Base-by-base conservation (phyloP, 2,113 vertebrate species). In the Trichomycterus rosablanca region DNA sequence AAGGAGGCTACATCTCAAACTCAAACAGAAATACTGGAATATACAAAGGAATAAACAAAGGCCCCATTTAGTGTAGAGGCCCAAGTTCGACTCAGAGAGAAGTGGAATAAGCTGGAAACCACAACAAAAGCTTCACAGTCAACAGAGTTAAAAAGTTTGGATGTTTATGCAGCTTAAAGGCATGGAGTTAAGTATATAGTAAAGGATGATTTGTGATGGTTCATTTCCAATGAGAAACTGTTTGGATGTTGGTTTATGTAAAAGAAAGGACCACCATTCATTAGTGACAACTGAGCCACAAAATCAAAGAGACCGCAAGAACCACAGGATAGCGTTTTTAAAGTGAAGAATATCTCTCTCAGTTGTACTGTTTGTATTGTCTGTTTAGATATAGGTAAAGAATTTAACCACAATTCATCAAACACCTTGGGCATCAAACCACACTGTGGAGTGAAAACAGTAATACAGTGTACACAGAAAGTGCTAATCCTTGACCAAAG, bases 161-260 rank as follows among this genome's bases (percentile, higher is more conserved):
- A 59, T 81, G 73, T 81, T 81, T 81, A 82, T 61, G 73, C 51
- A 64, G 73, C 56, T 63, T 69, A 73, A 76, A 71, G 54, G 63
- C 35, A 69, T 22, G 67, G 34, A 63, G 68, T 73, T 73, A 68
- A 71, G 63, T 24, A 50, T 20, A 59, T 57, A 48, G 34, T 52
- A 40, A 40, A 69, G 56, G 71, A 44, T 37, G 53, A 74, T 60
- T 61, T 48, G 57, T 35, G 59, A 56, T 42, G 22, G 8, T 68
- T 71, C 30, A 54, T 61, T 64, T 46, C 53, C 63, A 67, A 76
- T n/a, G 60, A 64, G 60, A 68, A 74, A 76, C 68, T 71, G 48
- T 66, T 66, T 44, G 46, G 62, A 65, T 56, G 51, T 67, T 35
- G 72, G 76, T 78, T 79, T 82, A 79, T 67, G 72, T 68, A 60